Conservation (phyloP, 2,113 vertebrate species). For the Rhea americana region DNA sequence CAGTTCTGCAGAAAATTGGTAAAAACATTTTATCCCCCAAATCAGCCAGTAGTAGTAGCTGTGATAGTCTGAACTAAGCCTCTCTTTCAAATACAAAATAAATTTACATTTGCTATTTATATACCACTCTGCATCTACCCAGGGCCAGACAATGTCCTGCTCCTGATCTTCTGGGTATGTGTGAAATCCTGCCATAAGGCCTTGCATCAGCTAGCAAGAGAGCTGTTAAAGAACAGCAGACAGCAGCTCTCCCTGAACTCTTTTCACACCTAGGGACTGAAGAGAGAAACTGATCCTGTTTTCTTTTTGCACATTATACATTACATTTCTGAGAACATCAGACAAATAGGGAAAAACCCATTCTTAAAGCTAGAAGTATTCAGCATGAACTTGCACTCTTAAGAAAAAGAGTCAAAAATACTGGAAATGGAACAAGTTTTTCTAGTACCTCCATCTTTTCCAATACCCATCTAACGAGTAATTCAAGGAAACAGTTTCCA, state of each 20-base stretch:
- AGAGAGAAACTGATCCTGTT: background rate
- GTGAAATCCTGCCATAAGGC: slow-evolving; percentile 28
- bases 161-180: background rate
- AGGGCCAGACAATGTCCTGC: background rate
- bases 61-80: background rate
- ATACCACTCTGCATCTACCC: background rate
- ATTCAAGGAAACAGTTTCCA: background rate
- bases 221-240: slow-evolving; percentile 12
- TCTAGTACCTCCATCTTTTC: background rate
- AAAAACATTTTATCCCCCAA: background rate
- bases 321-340: background rate
- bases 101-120: slow-evolving; percentile 21
- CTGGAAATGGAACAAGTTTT: background rate
- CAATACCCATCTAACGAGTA: background rate
- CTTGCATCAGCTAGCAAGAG: background rate
- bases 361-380: background rate
- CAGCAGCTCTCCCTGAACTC: background rate
- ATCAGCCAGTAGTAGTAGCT: background rate
- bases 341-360: background rate
- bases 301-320: background rate
- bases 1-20: background rate
- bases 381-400: background rate
- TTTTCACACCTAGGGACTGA: background rate
- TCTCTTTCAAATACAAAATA: background rate
- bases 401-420: background rate